These are phyloP conservation scores for human (Homo sapiens) DNA, from an alignment of 2,113 vertebrate species.

Conservation along the genomic window DNA sequence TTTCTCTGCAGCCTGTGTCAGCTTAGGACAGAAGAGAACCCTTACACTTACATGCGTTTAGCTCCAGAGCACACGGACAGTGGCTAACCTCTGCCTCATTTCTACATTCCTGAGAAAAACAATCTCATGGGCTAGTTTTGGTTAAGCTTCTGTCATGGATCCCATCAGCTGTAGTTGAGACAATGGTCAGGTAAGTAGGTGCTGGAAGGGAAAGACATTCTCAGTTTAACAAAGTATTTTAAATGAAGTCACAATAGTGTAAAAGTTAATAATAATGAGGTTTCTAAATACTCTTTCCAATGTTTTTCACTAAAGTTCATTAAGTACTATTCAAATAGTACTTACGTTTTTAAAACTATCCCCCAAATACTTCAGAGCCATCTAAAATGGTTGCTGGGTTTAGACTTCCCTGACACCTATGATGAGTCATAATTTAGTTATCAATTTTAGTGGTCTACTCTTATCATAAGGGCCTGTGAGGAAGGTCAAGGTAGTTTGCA, in stretches of 20 bases:
- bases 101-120: background rate
- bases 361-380: background rate
- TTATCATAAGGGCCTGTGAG: background rate
- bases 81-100: background rate
- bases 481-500: background rate
- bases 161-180: background rate
- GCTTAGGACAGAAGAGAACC: background rate
- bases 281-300: background rate
- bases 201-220: background rate
- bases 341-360: background rate
- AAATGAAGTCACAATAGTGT: background rate
- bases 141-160: background rate
- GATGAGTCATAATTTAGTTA: background rate
- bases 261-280: background rate
- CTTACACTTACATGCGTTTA: background rate
- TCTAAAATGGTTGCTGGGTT: background rate
- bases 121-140: background rate
- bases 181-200: too few species aligned
- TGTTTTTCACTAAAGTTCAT: background rate
- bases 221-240: background rate
- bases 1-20: background rate
- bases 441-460: background rate
- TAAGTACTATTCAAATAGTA: background rate
- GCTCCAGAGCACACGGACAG: background rate
- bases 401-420: background rate